These are phyloP conservation scores for Danionella dracula DNA, from an alignment of 2,797 vertebrate genomes.

Conservation along the genomic window DNA sequence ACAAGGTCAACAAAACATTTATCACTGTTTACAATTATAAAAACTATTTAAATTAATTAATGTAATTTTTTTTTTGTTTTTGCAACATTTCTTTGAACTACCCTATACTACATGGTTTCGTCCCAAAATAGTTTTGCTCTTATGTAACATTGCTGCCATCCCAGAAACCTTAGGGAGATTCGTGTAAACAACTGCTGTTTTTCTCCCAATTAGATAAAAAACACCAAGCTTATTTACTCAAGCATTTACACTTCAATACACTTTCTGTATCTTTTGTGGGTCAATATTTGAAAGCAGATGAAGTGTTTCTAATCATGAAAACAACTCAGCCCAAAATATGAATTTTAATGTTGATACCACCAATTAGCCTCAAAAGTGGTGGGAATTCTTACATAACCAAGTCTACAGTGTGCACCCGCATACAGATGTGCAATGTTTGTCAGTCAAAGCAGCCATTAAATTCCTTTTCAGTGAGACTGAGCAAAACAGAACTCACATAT, in stretches of 20 bases:
- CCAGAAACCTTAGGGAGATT: neutral
- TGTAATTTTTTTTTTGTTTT: too few relatives aligned
- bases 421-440: neutral
- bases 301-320: conserved; percentile 4
- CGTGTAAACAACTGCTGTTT: conserved; percentile 1
- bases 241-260: conserved; percentile 15
- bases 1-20: too few relatives aligned
- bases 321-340: neutral
- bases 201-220: conserved; percentile 15
- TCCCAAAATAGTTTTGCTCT: conserved; percentile 6
- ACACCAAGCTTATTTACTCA: neutral
- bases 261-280: conserved; percentile 2
- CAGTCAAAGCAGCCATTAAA: neutral
- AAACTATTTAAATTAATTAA: too few relatives aligned
- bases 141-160: conserved; percentile 21
- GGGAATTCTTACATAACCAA: neutral
- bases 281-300: conserved; percentile 10
- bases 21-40: too few relatives aligned
- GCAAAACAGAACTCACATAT: too few relatives aligned
- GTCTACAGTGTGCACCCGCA: neutral
- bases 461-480: neutral
- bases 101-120: neutral
- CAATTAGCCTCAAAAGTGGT: neutral
- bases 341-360: conserved; percentile 3
- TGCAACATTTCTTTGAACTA: neutral